Evolutionary conservation across 2,113 vertebrate genomes (phyloP).

Genomic region (Phylloscopus whistleri): DNA sequence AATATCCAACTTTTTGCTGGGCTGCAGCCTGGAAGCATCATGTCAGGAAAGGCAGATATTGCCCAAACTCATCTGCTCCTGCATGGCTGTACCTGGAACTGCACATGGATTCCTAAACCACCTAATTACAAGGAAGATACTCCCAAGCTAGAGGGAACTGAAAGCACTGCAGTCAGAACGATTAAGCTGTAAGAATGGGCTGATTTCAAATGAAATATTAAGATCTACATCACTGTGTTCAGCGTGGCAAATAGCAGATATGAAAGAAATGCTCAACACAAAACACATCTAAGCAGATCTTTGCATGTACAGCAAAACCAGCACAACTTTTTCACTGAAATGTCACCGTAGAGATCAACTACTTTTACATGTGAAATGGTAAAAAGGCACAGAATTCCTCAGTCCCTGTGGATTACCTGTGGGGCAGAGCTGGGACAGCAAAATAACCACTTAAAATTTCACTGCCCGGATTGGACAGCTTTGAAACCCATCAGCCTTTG

Average conservation of each 20-base stretch:
- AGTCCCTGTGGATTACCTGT: neutral
- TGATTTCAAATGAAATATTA: neutral
- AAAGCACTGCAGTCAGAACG: neutral
- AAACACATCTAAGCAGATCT: neutral
- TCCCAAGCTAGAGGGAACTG: neutral
- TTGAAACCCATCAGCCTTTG: neutral
- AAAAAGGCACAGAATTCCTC: neutral
- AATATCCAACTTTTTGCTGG: neutral
- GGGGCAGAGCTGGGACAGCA: neutral
- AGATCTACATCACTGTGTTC: neutral
- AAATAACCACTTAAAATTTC: neutral
- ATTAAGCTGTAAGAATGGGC: neutral
- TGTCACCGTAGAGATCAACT: fast-evolving
- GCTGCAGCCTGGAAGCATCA: neutral
- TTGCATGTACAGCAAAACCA: neutral
- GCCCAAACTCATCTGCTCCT: neutral
- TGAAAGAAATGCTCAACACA: neutral
- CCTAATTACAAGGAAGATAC: neutral
- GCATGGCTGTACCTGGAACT: neutral
- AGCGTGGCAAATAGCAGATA: neutral
- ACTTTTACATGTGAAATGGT: neutral
- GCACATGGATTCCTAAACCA: neutral
- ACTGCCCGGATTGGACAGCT: neutral
- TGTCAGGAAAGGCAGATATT: neutral
- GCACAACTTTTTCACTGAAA: neutral